Conservation (phyloP, 1,140 invertebrate species). For the Achatina immaculata region DNA sequence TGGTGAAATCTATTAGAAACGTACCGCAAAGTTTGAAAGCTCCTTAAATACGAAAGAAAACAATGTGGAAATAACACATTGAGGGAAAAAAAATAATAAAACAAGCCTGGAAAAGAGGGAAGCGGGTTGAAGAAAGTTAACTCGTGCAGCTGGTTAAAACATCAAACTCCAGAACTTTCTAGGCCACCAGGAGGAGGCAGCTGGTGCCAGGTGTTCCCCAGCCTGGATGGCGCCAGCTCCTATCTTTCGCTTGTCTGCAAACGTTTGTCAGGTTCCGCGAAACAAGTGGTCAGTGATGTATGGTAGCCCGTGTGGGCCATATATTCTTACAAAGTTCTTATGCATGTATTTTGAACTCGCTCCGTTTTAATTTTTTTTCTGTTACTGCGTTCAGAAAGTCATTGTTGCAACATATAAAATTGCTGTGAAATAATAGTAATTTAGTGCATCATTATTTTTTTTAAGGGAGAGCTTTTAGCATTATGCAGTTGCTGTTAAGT, state of each 20-base stretch:
- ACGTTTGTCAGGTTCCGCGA: background rate
- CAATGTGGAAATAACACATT: too few species aligned
- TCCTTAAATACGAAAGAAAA: background rate
- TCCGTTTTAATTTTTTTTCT: too few species aligned
- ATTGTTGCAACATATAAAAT: too few species aligned
- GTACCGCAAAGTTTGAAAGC: background rate
- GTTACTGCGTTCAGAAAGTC: too few species aligned
- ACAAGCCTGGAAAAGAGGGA: background rate
- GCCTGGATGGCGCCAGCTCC: background rate
- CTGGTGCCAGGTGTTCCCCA: background rate
- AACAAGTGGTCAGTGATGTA: background rate
- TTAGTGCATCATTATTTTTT: too few species aligned
- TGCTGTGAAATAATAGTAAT: too few species aligned
- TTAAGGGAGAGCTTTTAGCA: too few species aligned
- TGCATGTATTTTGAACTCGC: too few species aligned
- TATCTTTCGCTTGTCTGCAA: background rate
- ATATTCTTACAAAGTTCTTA: too few species aligned
- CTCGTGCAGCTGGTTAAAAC: background rate
- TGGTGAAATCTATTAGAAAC: background rate
- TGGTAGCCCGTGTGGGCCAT: background rate
- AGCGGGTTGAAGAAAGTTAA: background rate
- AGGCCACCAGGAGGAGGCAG: background rate
- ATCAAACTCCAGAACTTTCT: background rate
- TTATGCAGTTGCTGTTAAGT: too few species aligned
- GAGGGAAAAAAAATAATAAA: background rate